Base-by-base conservation (phyloP, 2,797 vertebrate genomes). In the Anisognathus igniventris region DNA sequence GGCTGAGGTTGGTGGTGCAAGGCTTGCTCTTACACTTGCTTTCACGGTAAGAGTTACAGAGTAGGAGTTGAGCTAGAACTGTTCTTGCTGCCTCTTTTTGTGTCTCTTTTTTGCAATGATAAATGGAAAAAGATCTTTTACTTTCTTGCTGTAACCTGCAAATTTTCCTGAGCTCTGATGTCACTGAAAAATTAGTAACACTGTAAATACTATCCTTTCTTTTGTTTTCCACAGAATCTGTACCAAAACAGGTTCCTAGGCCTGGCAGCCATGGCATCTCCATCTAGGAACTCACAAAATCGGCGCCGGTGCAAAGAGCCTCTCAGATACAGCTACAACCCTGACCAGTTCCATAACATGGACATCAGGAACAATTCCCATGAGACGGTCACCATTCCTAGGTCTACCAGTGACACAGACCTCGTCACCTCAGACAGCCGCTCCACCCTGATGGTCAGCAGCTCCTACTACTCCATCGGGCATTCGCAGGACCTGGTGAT, bases 231-330 rank as follows among this genome's bases (percentile, higher is more conserved):
- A 20, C 97, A 99, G 99, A 99, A 99, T 98, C 98, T 99, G 97
- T 99, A 99, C 98, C 99, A 99, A 97, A 99, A 98, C 98, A 98
- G 99, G 98, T 98, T 99, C 96, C 97, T 99, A 94, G 98, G 99
- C 93, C 98, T 99, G 98, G 99, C 99, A 64, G 98, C 99, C 92
- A 99, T 99, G 99, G 99, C 99, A 0, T 99, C 99, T 65, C 99
- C 99, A 24, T 98, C 99, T 28, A 98, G 98, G 96, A 98, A 97
- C 95, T 98, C 98, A 39, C 99, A 99, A 97, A 98, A 92, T 82
- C 98, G 99, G 45, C 98, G 99, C 90, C 98, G 99, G 68, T 99
- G 98, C 94, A 99, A 99, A 97, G 98, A 99, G 44, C 97, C 98
- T 3, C 95, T 97, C 25, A 98, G 98, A 67, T 99, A 99, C 94